A percentile compares a stretch with the other conserved stretches of the same genome.
phyloP scores from a whole-genome alignment of 1,140 invertebrate species.

The Drosophila nikananu region DNA sequence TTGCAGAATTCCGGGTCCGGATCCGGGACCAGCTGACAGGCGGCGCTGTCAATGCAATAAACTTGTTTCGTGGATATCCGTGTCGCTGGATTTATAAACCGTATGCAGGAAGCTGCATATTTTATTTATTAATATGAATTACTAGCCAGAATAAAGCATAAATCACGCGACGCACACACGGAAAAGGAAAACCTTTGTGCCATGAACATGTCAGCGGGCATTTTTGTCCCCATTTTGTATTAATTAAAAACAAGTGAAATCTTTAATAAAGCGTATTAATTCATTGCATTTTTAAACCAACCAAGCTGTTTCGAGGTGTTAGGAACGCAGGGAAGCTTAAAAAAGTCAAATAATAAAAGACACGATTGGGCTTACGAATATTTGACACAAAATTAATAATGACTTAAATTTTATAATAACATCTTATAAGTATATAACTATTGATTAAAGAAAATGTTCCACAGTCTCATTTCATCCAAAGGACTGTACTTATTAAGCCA shows the following conservation, averaged over 20 bases:
- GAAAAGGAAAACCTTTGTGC: constrained; percentile 58
- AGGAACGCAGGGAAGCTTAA: not conserved
- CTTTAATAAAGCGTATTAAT: constrained; percentile 25
- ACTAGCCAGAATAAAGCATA: constrained; percentile 57
- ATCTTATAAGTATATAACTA: not conserved
- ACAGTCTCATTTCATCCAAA: not conserved
- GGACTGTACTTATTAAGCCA: not conserved
- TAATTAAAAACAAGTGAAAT: constrained; percentile 24
- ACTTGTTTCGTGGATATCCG: constrained; percentile 55
- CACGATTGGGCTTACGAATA: not conserved
- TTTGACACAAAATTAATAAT: not conserved
- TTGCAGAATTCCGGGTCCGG: constrained; percentile 45
- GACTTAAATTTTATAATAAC: not conserved
- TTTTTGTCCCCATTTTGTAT: constrained; percentile 21
- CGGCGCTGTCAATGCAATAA: constrained; percentile 59
- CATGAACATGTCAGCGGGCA: constrained; percentile 32
- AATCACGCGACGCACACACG: constrained; percentile 39
- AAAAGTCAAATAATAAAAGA: too few species aligned
- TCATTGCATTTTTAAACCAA: not conserved
- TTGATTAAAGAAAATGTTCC: not conserved
- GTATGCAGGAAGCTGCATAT: constrained; percentile 63
- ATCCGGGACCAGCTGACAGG: constrained; percentile 35
- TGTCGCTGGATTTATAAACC: constrained; percentile 60
- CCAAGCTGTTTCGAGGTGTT: not conserved
- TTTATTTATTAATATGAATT: constrained; percentile 66